Percentiles rank a stretch among this genome's conserved stretches.
Conservation (phyloP, 2,888 invertebrate genomes). For the Zaprionus lineosus region DNA sequence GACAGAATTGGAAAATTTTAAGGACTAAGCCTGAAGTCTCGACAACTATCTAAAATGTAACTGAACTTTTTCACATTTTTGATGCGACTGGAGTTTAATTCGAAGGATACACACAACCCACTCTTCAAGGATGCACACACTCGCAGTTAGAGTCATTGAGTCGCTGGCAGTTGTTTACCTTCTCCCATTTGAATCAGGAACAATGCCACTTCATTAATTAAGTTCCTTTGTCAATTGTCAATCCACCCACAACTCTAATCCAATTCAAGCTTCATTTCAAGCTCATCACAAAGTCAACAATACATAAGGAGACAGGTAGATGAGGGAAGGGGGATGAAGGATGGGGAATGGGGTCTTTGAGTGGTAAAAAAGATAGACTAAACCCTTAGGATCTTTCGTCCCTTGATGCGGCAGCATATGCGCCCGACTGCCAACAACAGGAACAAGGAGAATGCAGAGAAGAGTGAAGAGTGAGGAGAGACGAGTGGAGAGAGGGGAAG, state of each 20-base stretch:
- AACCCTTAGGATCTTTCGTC: constrained; percentile 4
- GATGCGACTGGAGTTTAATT: too few relatives aligned
- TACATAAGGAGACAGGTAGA: not conserved
- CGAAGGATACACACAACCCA: too few relatives aligned
- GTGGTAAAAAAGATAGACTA: not conserved
- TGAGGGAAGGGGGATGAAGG: not conserved
- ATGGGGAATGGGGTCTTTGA: too few relatives aligned
- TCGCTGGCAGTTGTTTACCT: too few relatives aligned
- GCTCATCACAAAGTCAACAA: constrained; percentile 50
- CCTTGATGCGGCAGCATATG: constrained; percentile 13
- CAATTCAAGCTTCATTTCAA: constrained; percentile 36
- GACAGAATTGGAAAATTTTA: too few relatives aligned
- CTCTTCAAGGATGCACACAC: too few relatives aligned
- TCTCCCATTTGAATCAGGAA: too few relatives aligned
- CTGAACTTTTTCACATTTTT: too few relatives aligned
- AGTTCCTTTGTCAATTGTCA: constrained; percentile 27
- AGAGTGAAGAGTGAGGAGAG: too few relatives aligned
- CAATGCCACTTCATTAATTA: constrained; percentile 43
- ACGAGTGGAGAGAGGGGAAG: not conserved
- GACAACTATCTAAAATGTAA: too few relatives aligned
- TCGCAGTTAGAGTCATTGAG: not conserved
- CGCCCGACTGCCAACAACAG: constrained; percentile 25
- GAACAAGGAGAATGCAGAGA: too few relatives aligned
- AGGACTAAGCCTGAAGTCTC: too few relatives aligned
- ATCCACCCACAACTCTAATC: constrained; percentile 27